These are phyloP conservation scores for Megaustenia siamemsis DNA, from an alignment of 2,888 invertebrate genomes.

Conservation along the genomic window DNA sequence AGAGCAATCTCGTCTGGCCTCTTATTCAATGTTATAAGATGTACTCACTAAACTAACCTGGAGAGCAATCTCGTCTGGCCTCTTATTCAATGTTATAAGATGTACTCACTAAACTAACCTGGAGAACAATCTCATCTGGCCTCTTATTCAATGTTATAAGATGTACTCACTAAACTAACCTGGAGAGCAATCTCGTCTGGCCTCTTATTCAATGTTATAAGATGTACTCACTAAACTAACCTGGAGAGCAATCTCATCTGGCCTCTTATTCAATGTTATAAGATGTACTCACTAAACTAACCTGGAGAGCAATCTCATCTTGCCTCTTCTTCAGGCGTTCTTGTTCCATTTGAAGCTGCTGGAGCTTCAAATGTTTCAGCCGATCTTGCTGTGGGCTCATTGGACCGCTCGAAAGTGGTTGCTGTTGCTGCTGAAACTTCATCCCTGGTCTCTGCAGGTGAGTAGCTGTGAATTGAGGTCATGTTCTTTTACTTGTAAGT, in stretches of 20 bases:
- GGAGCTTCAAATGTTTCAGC: constrained; percentile 82
- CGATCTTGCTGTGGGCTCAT: constrained; percentile 59
- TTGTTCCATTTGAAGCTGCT: constrained; percentile 88
- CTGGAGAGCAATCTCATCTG: constrained; percentile 93
- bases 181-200: constrained; percentile 94
- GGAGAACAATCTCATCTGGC: no score
- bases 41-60: no score
- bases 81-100: no score
- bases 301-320: constrained; percentile 93
- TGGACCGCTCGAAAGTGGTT: constrained; percentile 81
- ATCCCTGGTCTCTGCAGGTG: constrained; percentile 61
- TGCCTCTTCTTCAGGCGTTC: constrained; percentile 93
- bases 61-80: no score
- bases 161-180: constrained; percentile 83
- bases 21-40: no score
- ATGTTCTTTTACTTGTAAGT: background rate
- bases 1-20: no score
- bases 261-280: constrained; percentile 92
- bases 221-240: constrained; percentile 83
- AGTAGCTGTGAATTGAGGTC: constrained; percentile 48
- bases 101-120: no score
- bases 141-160: no score
- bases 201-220: constrained; percentile 91
- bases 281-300: no score
- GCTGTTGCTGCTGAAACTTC: constrained; percentile 76